phyloP scores from a whole-genome alignment of 2,888 invertebrate genomes.

The Spialia ferax region DNA sequence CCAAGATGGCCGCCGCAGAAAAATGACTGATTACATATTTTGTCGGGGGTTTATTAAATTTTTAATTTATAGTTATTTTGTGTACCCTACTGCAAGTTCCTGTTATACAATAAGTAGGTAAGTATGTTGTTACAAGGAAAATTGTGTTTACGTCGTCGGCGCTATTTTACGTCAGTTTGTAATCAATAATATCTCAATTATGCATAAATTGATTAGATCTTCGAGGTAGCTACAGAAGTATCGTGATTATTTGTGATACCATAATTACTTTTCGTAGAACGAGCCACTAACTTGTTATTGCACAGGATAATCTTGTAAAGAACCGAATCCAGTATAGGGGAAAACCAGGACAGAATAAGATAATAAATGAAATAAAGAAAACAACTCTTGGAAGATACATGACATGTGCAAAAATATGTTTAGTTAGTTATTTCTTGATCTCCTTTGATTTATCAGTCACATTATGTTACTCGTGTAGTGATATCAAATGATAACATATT shows the following conservation, averaged over 20 bases:
- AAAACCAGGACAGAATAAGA: not conserved
- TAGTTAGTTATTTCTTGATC: not conserved
- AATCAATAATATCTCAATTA: slow-evolving; percentile 12
- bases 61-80: too few species aligned
- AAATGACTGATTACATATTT: too few species aligned
- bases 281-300: not conserved
- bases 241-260: too few species aligned
- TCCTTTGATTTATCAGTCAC: not conserved
- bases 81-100: too few species aligned
- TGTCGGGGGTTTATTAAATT: too few species aligned
- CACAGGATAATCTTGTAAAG: not conserved
- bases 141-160: not conserved
- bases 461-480: not conserved
- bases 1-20: too few species aligned
- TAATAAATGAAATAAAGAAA: not conserved
- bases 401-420: not conserved
- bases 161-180: slow-evolving; percentile 5
- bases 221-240: too few species aligned
- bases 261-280: slow-evolving; percentile 2
- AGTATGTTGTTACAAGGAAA: not conserved
- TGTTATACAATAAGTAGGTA: too few species aligned
- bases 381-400: not conserved
- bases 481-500: not conserved
- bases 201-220: not conserved
- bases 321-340: not conserved